Base-by-base conservation (phyloP, 2,113 vertebrate species). In the Aptenodytes forsteri region DNA sequence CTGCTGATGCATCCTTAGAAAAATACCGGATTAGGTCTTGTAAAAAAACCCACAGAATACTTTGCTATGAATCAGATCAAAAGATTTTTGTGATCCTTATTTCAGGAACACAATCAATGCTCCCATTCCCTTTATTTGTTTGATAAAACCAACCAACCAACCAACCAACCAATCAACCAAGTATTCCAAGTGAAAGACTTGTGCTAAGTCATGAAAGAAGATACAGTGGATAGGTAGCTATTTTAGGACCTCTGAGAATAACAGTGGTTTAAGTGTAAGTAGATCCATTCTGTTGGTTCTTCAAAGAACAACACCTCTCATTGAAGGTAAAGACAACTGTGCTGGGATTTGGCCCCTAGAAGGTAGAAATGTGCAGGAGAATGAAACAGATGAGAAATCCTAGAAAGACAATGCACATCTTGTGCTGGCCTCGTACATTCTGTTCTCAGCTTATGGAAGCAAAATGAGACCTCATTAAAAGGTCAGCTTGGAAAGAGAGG, bases 401-500 rank as follows among this genome's bases (percentile, higher is more conserved):
- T 97, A 94, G 95, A 96, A 97, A 91, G 94, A 89, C 81, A 94
- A 95, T 19, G 40, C n/a, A n/a, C 7, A 16, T 54, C 58, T 91
- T 93, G 29, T 90, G 78, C 77, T 80, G 58, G 26, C 76, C 27
- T 79, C 0, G 14, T 92, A 95, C 93, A 58, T 61, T 69, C 73
- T 82, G 91, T 96, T 84, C 95, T 93, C 70, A 95, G 91, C 73
- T 91, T 91, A 94, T 93, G 70, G 83, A 91, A 69, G 80, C 21
- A 84, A 92, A 93, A 92, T 40, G 83, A 95, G 81, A 82, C 89
- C 86, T 95, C 36, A 58, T 95, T 91, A 97, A 93, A 89, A 91
- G 91, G 94, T 97, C 94, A 95, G 52, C 69, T 81, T 69, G 84
- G 87, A 96, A 92, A 92, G 49, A 84, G 65, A 93, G 84, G 91